These are phyloP conservation scores for Aurelia sp. DNA, from an alignment of 30 jellyfish, hydroid and myxozoan species.

Conservation along the genomic window DNA sequence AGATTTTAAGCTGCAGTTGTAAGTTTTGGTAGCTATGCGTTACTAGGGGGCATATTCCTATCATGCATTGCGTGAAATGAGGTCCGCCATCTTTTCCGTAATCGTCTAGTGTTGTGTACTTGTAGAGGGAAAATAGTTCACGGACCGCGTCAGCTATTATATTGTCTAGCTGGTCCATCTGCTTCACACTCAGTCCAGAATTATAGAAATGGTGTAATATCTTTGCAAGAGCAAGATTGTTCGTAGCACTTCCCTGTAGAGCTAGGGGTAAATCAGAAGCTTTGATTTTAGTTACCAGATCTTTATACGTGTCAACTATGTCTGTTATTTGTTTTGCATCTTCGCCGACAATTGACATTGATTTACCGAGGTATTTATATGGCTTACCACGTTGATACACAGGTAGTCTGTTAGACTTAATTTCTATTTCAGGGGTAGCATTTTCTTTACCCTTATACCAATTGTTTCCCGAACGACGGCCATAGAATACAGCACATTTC, in stretches of 20 bases:
- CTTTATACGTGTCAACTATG: constrained; percentile 24
- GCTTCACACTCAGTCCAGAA: constrained; percentile 24
- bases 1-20: no score
- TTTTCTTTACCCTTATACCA: no score
- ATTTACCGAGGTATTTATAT: constrained; percentile 20
- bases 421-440: neutral
- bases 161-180: neutral
- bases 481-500: constrained; percentile 44
- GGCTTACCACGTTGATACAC: constrained; percentile 1
- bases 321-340: constrained; percentile 35
- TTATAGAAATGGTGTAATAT: constrained; percentile 44
- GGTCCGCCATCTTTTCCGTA: no score
- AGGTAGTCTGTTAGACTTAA: neutral
- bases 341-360: constrained; percentile 5
- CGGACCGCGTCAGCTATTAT: no score
- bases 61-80: no score
- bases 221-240: constrained; percentile 60
- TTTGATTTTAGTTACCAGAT: constrained; percentile 5
- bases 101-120: no score
- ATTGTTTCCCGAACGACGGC: neutral
- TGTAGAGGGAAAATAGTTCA: no score
- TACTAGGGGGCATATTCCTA: no score
- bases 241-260: constrained; percentile 37
- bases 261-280: constrained; percentile 4
- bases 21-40: no score